Base-by-base conservation (phyloP, 1,140 invertebrate species). In the Polypedilum pembai region DNA sequence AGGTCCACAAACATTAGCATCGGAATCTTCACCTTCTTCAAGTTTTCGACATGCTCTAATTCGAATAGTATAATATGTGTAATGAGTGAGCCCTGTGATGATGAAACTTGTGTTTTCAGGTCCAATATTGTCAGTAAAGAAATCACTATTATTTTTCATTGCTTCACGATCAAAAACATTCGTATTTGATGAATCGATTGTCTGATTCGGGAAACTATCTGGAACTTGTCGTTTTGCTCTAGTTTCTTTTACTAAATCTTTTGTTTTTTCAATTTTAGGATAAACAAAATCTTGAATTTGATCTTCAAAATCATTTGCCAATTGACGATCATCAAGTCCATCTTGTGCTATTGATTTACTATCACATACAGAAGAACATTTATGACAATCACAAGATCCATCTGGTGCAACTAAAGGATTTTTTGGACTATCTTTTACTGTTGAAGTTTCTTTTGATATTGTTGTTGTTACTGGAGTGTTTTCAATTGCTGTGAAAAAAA, bases 1-100 rank as follows among this genome's bases (percentile, higher is more conserved):
- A 20, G 15, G 65, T 21, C 65, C 65, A 21, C 65, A 69, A 56
- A n/a, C 12, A 12, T 56, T 3, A n/a, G 45, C 4, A 12, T 56
- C 45, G 20, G 65, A 7, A 20, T 4, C 8, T 10, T 69, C 65
- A 7, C 8, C 17, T 8, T 69, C 10, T 21, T 69, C 65, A 21
- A 0, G 4, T 20, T 69, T 18, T 8, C 92, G 85, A 76, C 92
- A 94, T 2, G 91, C 92, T 80, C 86, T 84, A 24, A 94, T 84
- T 73, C 84, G 85, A 41, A 94, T 88, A 40, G 86, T 87, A 80
- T 94, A 93, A 24, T 83, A 82, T 0, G 89, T 88, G 80, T 88
- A 94, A 82, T 94, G 92, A 15, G 86, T 86, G 75, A 94, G 81
- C 3, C 45, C 45, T 12, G 12, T 56, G 3, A 17, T 88, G 85